phyloP scores from a whole-genome alignment of 2,888 invertebrate genomes.

The Apodemia mormo region DNA sequence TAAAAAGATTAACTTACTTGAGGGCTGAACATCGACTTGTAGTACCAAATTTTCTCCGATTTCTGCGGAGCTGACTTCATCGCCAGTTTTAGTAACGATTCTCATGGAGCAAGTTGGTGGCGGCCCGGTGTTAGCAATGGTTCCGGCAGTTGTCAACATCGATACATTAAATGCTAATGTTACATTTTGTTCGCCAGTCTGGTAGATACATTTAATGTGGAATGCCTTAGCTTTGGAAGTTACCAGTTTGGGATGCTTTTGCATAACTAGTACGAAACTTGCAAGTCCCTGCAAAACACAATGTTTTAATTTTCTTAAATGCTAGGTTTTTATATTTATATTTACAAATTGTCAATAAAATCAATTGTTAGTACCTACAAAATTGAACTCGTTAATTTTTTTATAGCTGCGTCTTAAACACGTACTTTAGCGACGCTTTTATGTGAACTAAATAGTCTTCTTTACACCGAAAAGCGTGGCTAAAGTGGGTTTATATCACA shows the following conservation, averaged over 20 bases:
- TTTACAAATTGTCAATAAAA: too few relatives aligned
- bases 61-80: conserved; percentile 94
- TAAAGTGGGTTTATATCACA: too few relatives aligned
- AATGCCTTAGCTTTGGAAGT: conserved; percentile 97
- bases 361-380: too few relatives aligned
- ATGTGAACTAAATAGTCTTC: too few relatives aligned
- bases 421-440: too few relatives aligned
- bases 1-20: conserved; percentile 69
- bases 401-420: too few relatives aligned
- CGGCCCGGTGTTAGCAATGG: conserved; percentile 96
- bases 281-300: conserved; percentile 88
- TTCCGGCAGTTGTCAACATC: conserved; percentile 96
- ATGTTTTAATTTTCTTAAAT: conserved; percentile 12
- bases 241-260: conserved; percentile 97
- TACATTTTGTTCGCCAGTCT: conserved; percentile 95
- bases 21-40: conserved; percentile 92
- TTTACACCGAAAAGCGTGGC: too few relatives aligned
- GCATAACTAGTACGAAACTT: conserved; percentile 96
- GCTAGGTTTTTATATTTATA: too few relatives aligned
- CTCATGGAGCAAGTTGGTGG: conserved; percentile 96
- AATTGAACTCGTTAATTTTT: too few relatives aligned
- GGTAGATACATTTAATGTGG: conserved; percentile 97
- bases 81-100: conserved; percentile 92
- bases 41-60: conserved; percentile 94
- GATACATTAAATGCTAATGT: conserved; percentile 97